Conservation (phyloP, 1,140 invertebrate genomes). For the Drosophila melanica region DNA sequence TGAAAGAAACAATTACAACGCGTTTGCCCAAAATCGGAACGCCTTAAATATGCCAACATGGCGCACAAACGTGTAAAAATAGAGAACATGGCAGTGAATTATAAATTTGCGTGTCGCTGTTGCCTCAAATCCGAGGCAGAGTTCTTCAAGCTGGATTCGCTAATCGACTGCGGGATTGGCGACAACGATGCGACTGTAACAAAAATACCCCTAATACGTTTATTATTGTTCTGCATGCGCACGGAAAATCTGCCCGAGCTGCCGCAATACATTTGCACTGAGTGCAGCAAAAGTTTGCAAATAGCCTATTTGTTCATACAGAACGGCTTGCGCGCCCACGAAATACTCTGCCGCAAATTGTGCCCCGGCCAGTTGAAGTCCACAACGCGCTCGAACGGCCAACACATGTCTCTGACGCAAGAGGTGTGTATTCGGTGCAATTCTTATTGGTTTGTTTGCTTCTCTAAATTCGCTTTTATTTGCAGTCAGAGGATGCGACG, state of each 20-base stretch:
- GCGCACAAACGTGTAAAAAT: slow-evolving; percentile 46
- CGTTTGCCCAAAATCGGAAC: background rate
- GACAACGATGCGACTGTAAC: slow-evolving; percentile 10
- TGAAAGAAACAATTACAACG: slow-evolving; percentile 11
- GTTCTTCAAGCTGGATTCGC: slow-evolving; percentile 66
- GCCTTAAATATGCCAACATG: slow-evolving; percentile 44
- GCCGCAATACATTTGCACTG: slow-evolving; percentile 66
- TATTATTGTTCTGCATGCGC: slow-evolving; percentile 68
- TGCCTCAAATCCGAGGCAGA: slow-evolving; percentile 71
- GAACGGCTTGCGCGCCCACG: slow-evolving; percentile 68
- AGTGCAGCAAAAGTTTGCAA: slow-evolving; percentile 70
- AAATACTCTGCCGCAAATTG: slow-evolving; percentile 66
- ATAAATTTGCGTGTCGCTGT: slow-evolving; percentile 72
- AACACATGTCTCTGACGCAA: slow-evolving; percentile 4
- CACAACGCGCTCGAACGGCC: slow-evolving; percentile 45
- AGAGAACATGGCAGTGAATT: slow-evolving; percentile 46
- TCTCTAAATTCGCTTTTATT: slow-evolving; percentile 11
- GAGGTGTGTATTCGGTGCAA: slow-evolving; percentile 33
- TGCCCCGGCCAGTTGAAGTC: slow-evolving; percentile 27
- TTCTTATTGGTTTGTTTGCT: background rate
- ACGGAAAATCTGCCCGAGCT: slow-evolving; percentile 61
- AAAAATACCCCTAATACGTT: slow-evolving; percentile 58
- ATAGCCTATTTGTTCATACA: slow-evolving; percentile 71
- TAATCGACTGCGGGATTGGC: slow-evolving; percentile 33
- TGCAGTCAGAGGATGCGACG: slow-evolving; percentile 7